These are phyloP conservation scores for Nudaria mundana DNA, from an alignment of 2,888 invertebrate genomes.

Conservation along the genomic window DNA sequence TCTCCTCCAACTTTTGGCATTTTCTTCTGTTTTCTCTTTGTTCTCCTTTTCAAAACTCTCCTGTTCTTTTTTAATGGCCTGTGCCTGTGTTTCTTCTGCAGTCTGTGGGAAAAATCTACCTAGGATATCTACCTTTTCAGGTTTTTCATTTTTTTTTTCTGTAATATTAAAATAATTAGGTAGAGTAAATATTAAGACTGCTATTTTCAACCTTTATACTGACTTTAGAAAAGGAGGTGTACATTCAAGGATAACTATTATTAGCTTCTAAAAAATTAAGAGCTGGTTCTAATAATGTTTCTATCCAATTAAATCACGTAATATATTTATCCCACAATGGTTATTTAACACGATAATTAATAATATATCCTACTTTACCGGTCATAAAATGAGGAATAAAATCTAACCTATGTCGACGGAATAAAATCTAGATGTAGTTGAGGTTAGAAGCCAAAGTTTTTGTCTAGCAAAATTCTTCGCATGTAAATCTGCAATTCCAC, in stretches of 20 bases:
- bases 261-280: too few relatives aligned
- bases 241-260: too few relatives aligned
- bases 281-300: too few relatives aligned
- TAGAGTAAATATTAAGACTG: too few relatives aligned
- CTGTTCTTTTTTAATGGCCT: conserved; percentile 79
- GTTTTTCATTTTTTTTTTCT: conserved; percentile 40
- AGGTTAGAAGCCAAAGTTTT: conserved; percentile 54
- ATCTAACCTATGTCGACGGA: conserved; percentile 74
- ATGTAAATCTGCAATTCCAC: conserved; percentile 52
- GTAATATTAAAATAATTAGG: background rate
- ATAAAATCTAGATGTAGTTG: conserved; percentile 58
- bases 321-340: too few relatives aligned
- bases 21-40: conserved; percentile 80
- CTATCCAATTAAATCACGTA: too few relatives aligned
- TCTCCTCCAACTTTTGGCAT: conserved; percentile 86
- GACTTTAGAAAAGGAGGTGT: too few relatives aligned
- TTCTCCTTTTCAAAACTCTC: conserved; percentile 78
- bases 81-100: conserved; percentile 66
- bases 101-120: conserved; percentile 82
- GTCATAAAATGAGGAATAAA: conserved; percentile 17
- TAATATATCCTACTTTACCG: conserved; percentile 2
- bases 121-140: conserved; percentile 69
- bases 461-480: conserved; percentile 51
- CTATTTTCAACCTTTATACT: too few relatives aligned
- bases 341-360: too few relatives aligned